Conservation (phyloP, 2,888 invertebrate species). For the Leuctra nigra region DNA sequence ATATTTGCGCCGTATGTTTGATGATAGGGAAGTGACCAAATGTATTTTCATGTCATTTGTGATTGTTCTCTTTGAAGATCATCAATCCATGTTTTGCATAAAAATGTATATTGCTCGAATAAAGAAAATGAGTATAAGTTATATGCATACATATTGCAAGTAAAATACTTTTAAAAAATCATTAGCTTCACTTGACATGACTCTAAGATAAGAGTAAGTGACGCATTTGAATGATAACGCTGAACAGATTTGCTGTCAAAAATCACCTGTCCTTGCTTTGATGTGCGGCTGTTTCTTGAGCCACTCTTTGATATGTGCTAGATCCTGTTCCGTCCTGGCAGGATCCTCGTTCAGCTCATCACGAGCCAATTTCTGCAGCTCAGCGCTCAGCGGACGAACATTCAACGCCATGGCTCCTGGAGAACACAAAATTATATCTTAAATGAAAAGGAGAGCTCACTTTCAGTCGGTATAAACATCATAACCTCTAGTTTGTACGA, state of each 20-base stretch:
- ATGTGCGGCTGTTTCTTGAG: slow-evolving; percentile 31
- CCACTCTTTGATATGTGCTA: slow-evolving; percentile 31
- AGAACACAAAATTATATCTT: not conserved
- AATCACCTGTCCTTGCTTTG: slow-evolving; percentile 3
- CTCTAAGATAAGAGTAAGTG: not conserved
- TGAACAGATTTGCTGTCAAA: not conserved
- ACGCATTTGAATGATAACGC: not conserved
- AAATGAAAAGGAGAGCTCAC: not conserved
- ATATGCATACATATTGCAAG: too few relatives aligned
- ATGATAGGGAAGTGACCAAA: too few relatives aligned
- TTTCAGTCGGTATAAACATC: not conserved
- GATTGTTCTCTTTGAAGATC: too few relatives aligned
- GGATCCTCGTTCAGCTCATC: slow-evolving; percentile 30
- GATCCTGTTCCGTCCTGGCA: slow-evolving; percentile 24
- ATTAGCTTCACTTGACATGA: too few relatives aligned
- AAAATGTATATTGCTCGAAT: too few relatives aligned
- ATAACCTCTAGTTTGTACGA: not conserved
- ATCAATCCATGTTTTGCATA: too few relatives aligned
- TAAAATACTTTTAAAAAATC: too few relatives aligned
- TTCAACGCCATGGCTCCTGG: slow-evolving; percentile 40
- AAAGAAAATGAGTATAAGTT: too few relatives aligned
- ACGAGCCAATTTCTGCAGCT: slow-evolving; percentile 27
- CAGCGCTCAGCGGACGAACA: slow-evolving; percentile 25
- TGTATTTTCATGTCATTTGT: too few relatives aligned
- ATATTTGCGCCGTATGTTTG: too few relatives aligned